phyloP scores from a whole-genome alignment of 2,113 vertebrate species.

The Dissostichus mawsoni region DNA sequence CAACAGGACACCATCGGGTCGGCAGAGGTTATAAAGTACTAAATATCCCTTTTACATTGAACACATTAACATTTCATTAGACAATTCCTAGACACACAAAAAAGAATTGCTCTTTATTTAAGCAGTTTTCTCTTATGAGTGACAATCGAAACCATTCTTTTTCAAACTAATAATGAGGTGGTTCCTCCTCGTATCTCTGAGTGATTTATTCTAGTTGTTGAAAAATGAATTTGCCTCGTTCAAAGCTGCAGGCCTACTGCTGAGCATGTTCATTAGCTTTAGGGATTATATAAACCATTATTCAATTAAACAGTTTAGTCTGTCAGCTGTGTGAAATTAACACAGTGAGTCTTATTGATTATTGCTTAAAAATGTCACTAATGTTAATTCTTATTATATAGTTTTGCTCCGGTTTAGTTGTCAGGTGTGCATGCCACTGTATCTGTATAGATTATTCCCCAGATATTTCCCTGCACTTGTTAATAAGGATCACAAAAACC shows the following conservation, averaged over 20 bases:
- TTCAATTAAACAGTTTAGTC: slow-evolving; percentile 30
- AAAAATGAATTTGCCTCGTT: background rate
- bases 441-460: background rate
- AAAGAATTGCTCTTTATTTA: background rate
- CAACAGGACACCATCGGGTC: background rate
- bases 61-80: background rate
- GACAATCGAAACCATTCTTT: background rate
- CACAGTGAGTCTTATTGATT: background rate
- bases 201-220: background rate
- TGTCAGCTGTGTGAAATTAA: slow-evolving; percentile 5
- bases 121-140: background rate
- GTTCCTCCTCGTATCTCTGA: background rate
- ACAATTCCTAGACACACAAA: background rate
- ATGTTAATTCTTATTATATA: background rate
- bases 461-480: background rate
- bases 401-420: background rate
- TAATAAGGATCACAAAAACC: background rate
- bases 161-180: background rate
- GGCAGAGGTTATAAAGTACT: background rate
- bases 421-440: background rate
- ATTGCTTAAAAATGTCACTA: background rate
- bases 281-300: slow-evolving; percentile 42
- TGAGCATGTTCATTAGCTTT: slow-evolving; percentile 19
- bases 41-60: background rate
- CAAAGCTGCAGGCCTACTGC: background rate